Conservation (phyloP, 2,113 vertebrate species). For the Ivindomyrus marchei region DNA sequence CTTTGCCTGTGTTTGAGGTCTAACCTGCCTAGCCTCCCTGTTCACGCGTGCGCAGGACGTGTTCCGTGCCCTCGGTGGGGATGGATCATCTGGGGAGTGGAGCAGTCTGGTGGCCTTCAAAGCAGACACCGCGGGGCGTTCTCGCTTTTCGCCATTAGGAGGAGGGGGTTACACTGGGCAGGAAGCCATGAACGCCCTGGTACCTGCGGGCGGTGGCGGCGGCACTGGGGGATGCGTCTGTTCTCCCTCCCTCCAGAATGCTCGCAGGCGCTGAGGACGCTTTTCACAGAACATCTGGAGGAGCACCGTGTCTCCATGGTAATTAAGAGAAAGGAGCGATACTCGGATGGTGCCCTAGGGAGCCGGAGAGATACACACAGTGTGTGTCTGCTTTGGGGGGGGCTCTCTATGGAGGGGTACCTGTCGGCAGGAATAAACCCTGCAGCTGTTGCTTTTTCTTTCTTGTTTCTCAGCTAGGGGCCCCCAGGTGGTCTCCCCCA, state of each 20-base stretch:
- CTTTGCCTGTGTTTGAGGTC: background rate
- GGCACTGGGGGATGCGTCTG: background rate
- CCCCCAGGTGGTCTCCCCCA: background rate
- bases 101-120: background rate
- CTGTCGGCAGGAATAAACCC: slow-evolving; percentile 12
- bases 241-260: slow-evolving; percentile 24
- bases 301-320: slow-evolving; percentile 48
- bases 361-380: slow-evolving; percentile 19
- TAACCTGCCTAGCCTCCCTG: background rate
- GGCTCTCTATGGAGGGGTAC: background rate
- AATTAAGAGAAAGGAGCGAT: slow-evolving; percentile 57
- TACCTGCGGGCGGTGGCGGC: background rate
- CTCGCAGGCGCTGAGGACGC: slow-evolving; percentile 28
- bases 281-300: slow-evolving; percentile 58
- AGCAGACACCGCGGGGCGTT: background rate
- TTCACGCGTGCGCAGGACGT: background rate
- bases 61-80: background rate
- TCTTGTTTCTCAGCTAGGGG: slow-evolving; percentile 11
- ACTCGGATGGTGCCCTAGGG: slow-evolving; percentile 46
- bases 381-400: background rate
- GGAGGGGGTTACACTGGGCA: background rate
- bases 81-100: background rate
- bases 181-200: background rate
- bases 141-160: background rate
- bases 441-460: slow-evolving; percentile 34